Evolutionary conservation across 2,113 vertebrate species (phyloP).

Genomic region (Cyprinodon brontotheroides): DNA sequence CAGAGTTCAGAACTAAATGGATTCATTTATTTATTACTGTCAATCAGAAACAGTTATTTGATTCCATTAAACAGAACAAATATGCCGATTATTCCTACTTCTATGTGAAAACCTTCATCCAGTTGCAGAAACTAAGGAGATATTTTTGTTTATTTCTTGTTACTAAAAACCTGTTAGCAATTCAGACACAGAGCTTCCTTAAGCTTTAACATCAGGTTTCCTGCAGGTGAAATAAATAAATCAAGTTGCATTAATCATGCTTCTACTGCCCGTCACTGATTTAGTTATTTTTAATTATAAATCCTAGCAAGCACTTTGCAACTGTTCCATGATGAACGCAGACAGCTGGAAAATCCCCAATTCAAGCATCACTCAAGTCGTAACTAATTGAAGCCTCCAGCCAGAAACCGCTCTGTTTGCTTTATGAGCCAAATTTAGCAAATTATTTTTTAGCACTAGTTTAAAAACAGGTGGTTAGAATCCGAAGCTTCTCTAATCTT

Average conservation of each 20-base stretch:
- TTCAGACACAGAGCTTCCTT: constrained; percentile 11
- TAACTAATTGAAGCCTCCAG: constrained; percentile 73
- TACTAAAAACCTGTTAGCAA: neutral
- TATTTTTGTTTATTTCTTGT: neutral
- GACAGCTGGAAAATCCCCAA: constrained; percentile 34
- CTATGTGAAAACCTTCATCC: constrained; percentile 1
- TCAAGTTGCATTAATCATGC: constrained; percentile 23
- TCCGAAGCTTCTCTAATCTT: constrained; percentile 19
- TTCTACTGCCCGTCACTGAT: constrained; percentile 1
- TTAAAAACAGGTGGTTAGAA: constrained; percentile 65
- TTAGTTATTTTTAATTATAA: constrained; percentile 5
- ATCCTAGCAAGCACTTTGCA: constrained; percentile 6
- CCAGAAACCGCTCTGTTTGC: constrained; percentile 68
- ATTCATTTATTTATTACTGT: neutral
- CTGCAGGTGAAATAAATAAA: constrained; percentile 20
- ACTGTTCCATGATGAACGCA: constrained; percentile 18
- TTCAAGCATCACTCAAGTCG: constrained; percentile 29
- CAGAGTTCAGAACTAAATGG: neutral
- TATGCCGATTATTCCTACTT: neutral
- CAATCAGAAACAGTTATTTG: constrained; percentile 3
- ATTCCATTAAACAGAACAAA: neutral
- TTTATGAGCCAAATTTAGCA: constrained; percentile 73
- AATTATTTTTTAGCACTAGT: constrained; percentile 66
- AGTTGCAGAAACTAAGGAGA: constrained; percentile 7
- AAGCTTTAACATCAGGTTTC: constrained; percentile 1